Evolutionary conservation across 1,140 invertebrate species (phyloP).

Genomic region (Micrasema longulum): DNA sequence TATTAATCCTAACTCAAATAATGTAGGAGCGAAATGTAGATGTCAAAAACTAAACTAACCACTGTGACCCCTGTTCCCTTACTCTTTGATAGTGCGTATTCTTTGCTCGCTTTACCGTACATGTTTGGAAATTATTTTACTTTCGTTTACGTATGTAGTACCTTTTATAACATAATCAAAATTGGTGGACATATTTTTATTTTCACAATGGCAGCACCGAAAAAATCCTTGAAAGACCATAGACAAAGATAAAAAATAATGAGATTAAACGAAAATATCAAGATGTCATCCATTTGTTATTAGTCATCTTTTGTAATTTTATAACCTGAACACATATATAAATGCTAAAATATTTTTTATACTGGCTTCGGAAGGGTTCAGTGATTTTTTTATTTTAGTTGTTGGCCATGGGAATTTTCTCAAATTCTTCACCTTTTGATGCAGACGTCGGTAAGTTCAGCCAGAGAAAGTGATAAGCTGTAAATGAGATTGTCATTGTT

Average conservation of each 20-base stretch:
- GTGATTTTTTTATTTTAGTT: constrained; percentile 49
- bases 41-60: too few species aligned
- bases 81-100: too few species aligned
- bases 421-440: constrained; percentile 77
- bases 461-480: constrained; percentile 42
- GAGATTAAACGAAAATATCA: constrained; percentile 49
- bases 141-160: too few species aligned
- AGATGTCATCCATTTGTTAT: constrained; percentile 52
- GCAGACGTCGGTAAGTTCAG: constrained; percentile 77
- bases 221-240: too few species aligned
- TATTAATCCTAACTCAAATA: too few species aligned
- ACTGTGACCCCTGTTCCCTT: too few species aligned
- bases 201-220: constrained; percentile 6
- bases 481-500: constrained; percentile 26
- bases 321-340: constrained; percentile 27
- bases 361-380: constrained; percentile 43
- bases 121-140: too few species aligned
- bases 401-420: constrained; percentile 74
- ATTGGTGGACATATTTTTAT: too few species aligned
- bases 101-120: too few species aligned
- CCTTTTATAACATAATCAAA: too few species aligned
- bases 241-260: constrained; percentile 34
- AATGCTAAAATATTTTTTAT: constrained; percentile 20
- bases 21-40: too few species aligned
- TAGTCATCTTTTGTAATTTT: constrained; percentile 42